Percentiles rank a stretch among this genome's conserved stretches.
These are phyloP conservation scores for Morelia viridis DNA, from an alignment of 2,797 vertebrate species.

Conservation along the genomic window DNA sequence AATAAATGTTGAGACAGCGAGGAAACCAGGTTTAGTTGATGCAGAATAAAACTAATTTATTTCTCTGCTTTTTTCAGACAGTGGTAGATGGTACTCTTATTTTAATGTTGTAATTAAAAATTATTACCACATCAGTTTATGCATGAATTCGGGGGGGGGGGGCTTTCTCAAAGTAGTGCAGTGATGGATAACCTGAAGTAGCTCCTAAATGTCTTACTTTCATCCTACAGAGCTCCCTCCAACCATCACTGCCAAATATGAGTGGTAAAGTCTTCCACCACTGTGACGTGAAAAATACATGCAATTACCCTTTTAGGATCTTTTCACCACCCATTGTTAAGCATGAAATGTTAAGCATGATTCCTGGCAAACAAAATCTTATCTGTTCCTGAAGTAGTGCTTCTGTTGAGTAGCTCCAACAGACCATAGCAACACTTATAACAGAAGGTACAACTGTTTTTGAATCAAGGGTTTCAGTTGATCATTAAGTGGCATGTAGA, in stretches of 20 bases:
- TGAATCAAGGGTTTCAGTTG: background rate
- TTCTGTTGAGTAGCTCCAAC: background rate
- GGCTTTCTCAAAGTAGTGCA: background rate
- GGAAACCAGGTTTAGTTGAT: conserved; percentile 18
- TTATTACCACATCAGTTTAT: background rate
- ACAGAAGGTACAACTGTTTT: background rate
- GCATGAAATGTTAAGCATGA: background rate
- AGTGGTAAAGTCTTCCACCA: background rate
- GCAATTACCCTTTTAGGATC: background rate
- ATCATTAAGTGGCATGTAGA: background rate
- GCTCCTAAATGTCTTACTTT: background rate
- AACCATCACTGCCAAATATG: background rate
- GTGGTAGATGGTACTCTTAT: background rate
- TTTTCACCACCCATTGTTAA: background rate
- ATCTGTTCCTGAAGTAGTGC: background rate
- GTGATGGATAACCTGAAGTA: background rate
- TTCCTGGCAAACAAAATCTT: background rate
- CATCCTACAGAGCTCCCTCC: background rate
- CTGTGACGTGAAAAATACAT: background rate
- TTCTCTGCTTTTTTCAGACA: background rate
- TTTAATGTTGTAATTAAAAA: background rate
- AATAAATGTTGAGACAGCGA: conserved; percentile 57
- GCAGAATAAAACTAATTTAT: conserved; percentile 48
- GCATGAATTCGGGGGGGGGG: background rate
- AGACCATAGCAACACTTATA: background rate